Evolutionary conservation across 2,797 vertebrate species (phyloP).

Genomic region (Anabas testudineus): DNA sequence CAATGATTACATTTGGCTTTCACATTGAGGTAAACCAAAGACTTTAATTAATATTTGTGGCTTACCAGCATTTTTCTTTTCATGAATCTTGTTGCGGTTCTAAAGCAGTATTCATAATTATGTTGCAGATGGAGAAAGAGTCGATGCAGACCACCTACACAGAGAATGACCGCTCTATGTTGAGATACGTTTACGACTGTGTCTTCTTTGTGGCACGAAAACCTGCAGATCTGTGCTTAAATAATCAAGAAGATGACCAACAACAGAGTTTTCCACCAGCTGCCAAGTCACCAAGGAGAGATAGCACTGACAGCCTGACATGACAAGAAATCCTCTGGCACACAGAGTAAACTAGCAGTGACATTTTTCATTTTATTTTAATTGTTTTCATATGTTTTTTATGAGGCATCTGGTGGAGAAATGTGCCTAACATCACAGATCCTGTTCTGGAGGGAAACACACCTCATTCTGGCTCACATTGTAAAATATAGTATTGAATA

Average conservation of each 20-base stretch:
- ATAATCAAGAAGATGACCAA: slow-evolving; percentile 63
- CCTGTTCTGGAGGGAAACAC: neutral
- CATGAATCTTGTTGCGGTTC: neutral
- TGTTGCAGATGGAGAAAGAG: slow-evolving; percentile 91
- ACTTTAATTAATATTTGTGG: neutral
- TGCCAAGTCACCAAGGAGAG: slow-evolving; percentile 74
- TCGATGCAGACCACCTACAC: slow-evolving; percentile 97
- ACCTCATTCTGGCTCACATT: slow-evolving; percentile 5
- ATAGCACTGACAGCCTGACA: slow-evolving; percentile 64
- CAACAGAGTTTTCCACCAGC: slow-evolving; percentile 66
- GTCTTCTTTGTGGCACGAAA: slow-evolving; percentile 97
- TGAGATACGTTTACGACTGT: slow-evolving; percentile 98
- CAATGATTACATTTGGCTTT: slow-evolving; percentile 93
- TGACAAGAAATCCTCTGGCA: slow-evolving; percentile 65
- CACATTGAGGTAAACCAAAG: slow-evolving; percentile 89
- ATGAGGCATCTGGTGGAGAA: slow-evolving; percentile 36
- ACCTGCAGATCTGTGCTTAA: slow-evolving; percentile 81
- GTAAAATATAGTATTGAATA: slow-evolving; percentile 17
- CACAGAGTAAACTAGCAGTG: slow-evolving; percentile 15
- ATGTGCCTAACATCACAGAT: slow-evolving; percentile 6
- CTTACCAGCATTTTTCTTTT: neutral
- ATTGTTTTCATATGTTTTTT: slow-evolving; percentile 42
- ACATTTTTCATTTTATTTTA: slow-evolving; percentile 26
- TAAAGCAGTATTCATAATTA: slow-evolving; percentile 32
- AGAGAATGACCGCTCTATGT: slow-evolving; percentile 96